Base-by-base conservation (phyloP, 2,113 vertebrate species). In the Caloenas nicobarica region DNA sequence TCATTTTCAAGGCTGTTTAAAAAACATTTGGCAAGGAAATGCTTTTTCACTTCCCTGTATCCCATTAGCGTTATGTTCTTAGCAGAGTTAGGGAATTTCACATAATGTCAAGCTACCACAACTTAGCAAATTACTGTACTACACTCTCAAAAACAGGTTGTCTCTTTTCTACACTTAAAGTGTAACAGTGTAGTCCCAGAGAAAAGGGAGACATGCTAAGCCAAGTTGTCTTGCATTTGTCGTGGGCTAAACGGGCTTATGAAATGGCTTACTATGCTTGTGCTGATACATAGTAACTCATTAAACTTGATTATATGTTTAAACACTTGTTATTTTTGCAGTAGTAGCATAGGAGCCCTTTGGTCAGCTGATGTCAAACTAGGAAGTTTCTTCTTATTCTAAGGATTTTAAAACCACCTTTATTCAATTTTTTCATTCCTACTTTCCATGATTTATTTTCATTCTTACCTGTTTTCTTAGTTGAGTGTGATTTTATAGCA, bases 1-100 rank as follows among this genome's bases (percentile, higher is more conserved):
- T 65, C 13, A 23, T 85, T 93, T 89, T 73, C 79, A 91, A 93
- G 85, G 31, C 70, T 73, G 42, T 95, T 95, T 62, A 89, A 85
- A 88, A 74, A 36, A 0, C 1, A 8, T 66, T 88, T 88, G 61
- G 57, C 71, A 91, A 51, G 24, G 61, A 95, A 74, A 68, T 74
- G 44, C 36, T 77, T 90, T 93, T 90, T 57, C 74, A 66, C 19
- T 62, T 93, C 50, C 19, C 11, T 12, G 66, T 81, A 56, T 77
- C 19, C 78, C 29, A 22, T 66, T 70, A 88, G 48, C 65, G 11
- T 83, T 64, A 42, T 23, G 31, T 58, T 79, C 53, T 50, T 46
- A 85, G 50, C 36, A 86, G 50, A 79, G 31, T 53, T 72, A 42
- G 50, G 40, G 16, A 54, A 33, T 77, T 69, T 80, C 31, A 88